These are phyloP conservation scores for Acanthosepion pharaonis DNA, from an alignment of 2,888 invertebrate genomes.

Conservation along the genomic window DNA sequence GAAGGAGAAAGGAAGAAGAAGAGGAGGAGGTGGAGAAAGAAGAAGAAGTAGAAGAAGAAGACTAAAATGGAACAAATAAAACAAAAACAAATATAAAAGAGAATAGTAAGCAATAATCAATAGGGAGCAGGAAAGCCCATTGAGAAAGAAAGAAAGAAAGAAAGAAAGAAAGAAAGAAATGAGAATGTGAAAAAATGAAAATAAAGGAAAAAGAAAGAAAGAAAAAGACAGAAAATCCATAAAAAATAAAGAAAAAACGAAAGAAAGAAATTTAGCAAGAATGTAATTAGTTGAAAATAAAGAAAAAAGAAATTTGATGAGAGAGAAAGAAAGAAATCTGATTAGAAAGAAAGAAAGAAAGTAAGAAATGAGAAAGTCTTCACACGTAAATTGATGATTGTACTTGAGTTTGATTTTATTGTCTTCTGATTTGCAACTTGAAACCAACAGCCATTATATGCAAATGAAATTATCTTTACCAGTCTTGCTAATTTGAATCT, in stretches of 20 bases:
- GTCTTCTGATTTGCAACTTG: background rate
- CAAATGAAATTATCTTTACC: background rate
- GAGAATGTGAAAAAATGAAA: no score
- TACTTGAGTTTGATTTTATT: background rate
- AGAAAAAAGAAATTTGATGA: no score
- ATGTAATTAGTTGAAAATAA: no score
- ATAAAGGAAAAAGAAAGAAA: no score
- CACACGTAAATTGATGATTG: background rate
- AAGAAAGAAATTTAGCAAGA: no score
- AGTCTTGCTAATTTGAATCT: background rate
- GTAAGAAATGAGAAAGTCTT: background rate
- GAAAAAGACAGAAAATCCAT: no score
- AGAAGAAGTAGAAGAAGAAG: background rate
- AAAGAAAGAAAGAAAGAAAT: background rate
- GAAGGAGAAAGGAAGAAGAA: background rate
- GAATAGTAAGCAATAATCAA: no score
- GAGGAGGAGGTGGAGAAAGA: accelerated
- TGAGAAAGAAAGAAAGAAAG: no score
- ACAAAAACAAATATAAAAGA: background rate
- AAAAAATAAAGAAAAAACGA: no score
- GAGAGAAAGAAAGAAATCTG: background rate
- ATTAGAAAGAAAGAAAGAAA: background rate
- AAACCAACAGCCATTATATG: background rate
- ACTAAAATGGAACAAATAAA: background rate
- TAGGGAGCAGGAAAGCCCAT: no score